Percentiles rank a stretch among this genome's conserved stretches.
Evolutionary conservation across 2,888 invertebrate genomes (phyloP).

Genomic region (Palloptera scutellata): DNA sequence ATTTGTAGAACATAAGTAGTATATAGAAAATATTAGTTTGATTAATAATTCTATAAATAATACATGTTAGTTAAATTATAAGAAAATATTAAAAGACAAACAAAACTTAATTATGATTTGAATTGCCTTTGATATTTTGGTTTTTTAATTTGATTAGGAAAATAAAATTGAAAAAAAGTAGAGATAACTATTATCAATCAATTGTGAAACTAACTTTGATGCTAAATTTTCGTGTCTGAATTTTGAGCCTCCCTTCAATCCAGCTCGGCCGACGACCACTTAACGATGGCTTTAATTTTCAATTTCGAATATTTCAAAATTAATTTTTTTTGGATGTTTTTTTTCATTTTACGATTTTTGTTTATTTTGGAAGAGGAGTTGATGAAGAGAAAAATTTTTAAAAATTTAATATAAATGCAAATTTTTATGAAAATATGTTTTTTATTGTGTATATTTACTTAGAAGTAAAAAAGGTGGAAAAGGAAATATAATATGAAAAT

Average conservation of each 20-base stretch:
- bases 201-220: constrained; percentile 64
- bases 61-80: constrained; percentile 11
- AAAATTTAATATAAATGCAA: constrained; percentile 20
- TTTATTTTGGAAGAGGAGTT: constrained; percentile 10
- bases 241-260: constrained; percentile 66
- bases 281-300: not conserved
- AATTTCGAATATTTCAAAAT: constrained; percentile 8
- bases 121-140: not conserved
- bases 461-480: too few species aligned
- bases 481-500: too few species aligned
- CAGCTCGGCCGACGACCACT: constrained; percentile 65
- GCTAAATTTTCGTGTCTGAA: constrained; percentile 66
- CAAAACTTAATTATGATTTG: not conserved
- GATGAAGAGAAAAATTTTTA: constrained; percentile 23
- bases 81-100: not conserved
- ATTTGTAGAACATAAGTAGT: not conserved
- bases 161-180: constrained; percentile 26
- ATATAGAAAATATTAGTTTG: too few species aligned
- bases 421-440: not conserved
- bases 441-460: constrained; percentile 7
- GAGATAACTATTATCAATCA: constrained; percentile 23
- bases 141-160: constrained; percentile 14
- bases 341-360: constrained; percentile 18
- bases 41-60: not conserved
- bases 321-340: constrained; percentile 16